Base-by-base conservation (phyloP, 2,113 vertebrate genomes). In the Chloroceryle aenea region DNA sequence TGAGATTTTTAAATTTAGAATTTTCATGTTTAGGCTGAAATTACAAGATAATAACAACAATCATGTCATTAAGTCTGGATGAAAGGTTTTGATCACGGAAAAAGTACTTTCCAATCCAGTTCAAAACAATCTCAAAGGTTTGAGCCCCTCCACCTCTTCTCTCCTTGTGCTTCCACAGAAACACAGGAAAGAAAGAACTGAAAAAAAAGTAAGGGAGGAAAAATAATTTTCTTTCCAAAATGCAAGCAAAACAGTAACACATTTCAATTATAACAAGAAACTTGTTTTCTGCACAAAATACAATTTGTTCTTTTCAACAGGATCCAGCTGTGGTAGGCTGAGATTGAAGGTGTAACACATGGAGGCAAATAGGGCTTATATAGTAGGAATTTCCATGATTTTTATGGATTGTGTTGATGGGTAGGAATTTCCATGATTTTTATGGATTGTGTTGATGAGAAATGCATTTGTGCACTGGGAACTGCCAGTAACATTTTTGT, bases 1-100 rank as follows among this genome's bases (percentile, higher is more conserved):
- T 67, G 67, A 38, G 27, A 87, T 64, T 93, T 87, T 94, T 82
- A 87, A 47, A 82, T 85, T 78, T 86, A 42, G 75, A 93, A 85
- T 84, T 80, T 45, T 90, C 14, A 6, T 43, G 23, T 77, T 86
- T 76, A 58, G 83, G 63, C 63, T 80, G 76, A 80, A 90, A 84
- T 94, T 53, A 74, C 72, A 84, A 88, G 18, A 40, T 88, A 80
- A 43, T 69, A 90, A 83, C 58, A 93, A 93, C 68, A 90, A 58
- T 77, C 50, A 69, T 34, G 36, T 86, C 45, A 86, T 62, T 77
- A 85, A 80, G 27, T 69, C 76, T 88, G 76, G 42, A 86, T 84
- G 63, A 92, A 86, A 90, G 75, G 63, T 92, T 93, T 83, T 80
- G 53, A 79, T 86, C 75, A 69, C 5, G 40, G 42, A 64, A 45